phyloP scores from a whole-genome alignment of 2,888 invertebrate genomes.

The Agapetus fuscipes region DNA sequence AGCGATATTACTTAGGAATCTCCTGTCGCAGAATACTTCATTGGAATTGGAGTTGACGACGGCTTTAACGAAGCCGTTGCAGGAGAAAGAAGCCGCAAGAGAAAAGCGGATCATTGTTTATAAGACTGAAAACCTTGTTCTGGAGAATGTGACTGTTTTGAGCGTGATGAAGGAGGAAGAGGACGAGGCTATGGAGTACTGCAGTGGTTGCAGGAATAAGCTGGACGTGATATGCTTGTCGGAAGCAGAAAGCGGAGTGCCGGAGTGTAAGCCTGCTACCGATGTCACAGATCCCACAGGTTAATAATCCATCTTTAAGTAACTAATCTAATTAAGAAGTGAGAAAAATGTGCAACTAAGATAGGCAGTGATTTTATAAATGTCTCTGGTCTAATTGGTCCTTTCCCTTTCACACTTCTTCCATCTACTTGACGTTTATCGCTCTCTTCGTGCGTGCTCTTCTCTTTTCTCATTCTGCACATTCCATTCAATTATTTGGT shows the following conservation, averaged over 20 bases:
- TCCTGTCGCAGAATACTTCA: not conserved
- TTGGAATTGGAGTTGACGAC: not conserved
- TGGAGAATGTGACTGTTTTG: conserved; percentile 1
- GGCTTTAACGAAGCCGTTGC: not conserved
- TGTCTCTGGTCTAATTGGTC: no score
- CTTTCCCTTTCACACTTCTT: no score
- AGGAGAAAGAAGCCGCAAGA: not conserved
- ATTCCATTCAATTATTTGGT: no score
- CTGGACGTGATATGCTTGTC: conserved; percentile 55
- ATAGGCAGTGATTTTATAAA: no score
- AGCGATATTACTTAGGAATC: not conserved
- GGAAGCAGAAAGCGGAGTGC: conserved; percentile 47
- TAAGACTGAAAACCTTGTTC: conserved; percentile 17
- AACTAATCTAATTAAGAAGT: not conserved
- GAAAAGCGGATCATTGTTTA: no score
- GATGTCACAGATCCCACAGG: conserved; percentile 53
- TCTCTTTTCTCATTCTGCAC: no score
- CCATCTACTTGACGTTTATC: no score
- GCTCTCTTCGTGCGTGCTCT: no score
- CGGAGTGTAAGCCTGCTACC: conserved; percentile 43
- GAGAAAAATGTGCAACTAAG: no score
- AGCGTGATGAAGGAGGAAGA: conserved; percentile 3
- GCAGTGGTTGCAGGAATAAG: conserved; percentile 40
- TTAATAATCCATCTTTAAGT: conserved; percentile 19
- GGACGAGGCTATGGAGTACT: conserved; percentile 29